These are phyloP conservation scores for Knipowitschia caucasica DNA, from an alignment of 2,797 vertebrate genomes.

Conservation along the genomic window DNA sequence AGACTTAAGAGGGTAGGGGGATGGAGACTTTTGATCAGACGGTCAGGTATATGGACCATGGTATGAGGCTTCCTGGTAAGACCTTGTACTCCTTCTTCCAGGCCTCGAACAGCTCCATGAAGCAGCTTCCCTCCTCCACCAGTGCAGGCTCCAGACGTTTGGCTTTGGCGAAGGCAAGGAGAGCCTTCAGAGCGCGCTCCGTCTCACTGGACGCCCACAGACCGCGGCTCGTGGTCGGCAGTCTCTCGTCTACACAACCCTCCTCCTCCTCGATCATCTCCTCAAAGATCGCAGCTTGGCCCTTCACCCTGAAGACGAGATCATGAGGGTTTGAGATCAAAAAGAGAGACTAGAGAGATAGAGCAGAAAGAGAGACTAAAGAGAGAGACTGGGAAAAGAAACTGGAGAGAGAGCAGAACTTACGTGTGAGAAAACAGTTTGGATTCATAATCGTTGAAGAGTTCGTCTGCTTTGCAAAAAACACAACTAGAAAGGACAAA, in stretches of 20 bases:
- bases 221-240: slow-evolving; percentile 92
- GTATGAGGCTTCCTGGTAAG: not conserved
- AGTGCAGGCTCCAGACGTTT: slow-evolving; percentile 84
- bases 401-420: slow-evolving; percentile 65
- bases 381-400: too few species aligned
- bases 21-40: too few species aligned
- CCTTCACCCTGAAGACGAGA: slow-evolving; percentile 91
- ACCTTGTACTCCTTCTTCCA: slow-evolving; percentile 99
- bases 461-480: slow-evolving; percentile 96
- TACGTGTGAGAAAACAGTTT: slow-evolving; percentile 97
- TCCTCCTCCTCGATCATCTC: slow-evolving; percentile 99
- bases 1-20: too few species aligned
- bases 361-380: too few species aligned
- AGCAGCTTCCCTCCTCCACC: slow-evolving; percentile 88
- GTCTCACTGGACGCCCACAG: slow-evolving; percentile 94
- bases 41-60: too few species aligned
- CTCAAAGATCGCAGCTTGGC: slow-evolving; percentile 96
- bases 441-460: slow-evolving; percentile 96
- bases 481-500: slow-evolving; percentile 83
- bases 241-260: slow-evolving; percentile 90
- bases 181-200: slow-evolving; percentile 89
- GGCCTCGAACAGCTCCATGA: slow-evolving; percentile 94
- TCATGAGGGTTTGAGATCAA: too few species aligned
- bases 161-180: slow-evolving; percentile 88
- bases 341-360: too few species aligned